Percentiles rank a stretch among this genome's conserved stretches.
phyloP scores from a whole-genome alignment of 2,797 vertebrate species.

The Anolis apletophallus region DNA sequence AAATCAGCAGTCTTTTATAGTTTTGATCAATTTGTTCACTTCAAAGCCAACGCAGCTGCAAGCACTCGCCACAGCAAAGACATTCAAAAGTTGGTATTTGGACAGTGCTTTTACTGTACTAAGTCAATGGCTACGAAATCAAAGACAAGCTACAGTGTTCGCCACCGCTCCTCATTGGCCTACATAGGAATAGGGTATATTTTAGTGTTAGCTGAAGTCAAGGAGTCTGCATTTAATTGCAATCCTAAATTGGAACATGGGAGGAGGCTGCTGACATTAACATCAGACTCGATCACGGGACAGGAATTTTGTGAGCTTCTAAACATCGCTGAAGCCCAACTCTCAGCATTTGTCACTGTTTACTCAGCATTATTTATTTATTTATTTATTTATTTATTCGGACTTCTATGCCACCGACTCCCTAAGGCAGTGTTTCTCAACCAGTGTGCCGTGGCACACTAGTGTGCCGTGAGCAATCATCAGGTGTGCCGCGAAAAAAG shows the following conservation, averaged over 20 bases:
- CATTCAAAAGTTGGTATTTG: neutral
- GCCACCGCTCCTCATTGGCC: neutral
- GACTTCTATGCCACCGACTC: too few relatives aligned
- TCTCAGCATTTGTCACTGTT: too few relatives aligned
- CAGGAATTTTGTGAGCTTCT: too few relatives aligned
- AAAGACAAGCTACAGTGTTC: neutral
- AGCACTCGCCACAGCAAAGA: neutral
- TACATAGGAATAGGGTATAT: neutral
- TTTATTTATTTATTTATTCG: too few relatives aligned
- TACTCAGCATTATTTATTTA: too few relatives aligned
- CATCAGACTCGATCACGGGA: neutral
- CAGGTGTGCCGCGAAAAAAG: too few relatives aligned
- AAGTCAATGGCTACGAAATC: neutral
- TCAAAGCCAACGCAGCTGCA: neutral
- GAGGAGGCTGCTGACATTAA: neutral
- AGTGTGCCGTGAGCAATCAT: too few relatives aligned
- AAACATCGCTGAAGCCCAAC: too few relatives aligned
- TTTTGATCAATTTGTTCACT: neutral
- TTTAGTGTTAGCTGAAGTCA: neutral
- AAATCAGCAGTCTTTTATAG: neutral
- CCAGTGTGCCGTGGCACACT: too few relatives aligned
- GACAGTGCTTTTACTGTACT: neutral
- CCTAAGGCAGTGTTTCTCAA: too few relatives aligned
- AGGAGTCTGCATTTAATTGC: neutral
- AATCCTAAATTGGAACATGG: neutral